Conservation (phyloP, 2,113 vertebrate species). For the Octodon degus region DNA sequence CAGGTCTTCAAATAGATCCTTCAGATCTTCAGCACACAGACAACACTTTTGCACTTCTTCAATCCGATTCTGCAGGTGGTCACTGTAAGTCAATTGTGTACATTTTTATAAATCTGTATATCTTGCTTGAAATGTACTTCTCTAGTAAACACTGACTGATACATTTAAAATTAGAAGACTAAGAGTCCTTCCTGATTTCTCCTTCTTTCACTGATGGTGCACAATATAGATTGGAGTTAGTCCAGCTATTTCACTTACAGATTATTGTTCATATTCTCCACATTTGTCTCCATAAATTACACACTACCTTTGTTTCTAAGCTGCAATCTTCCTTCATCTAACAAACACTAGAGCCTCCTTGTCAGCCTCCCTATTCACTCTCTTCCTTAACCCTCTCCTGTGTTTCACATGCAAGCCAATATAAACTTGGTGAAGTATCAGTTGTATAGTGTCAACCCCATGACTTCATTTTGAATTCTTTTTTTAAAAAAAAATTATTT, state of each 20-base stretch:
- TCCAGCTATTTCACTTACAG: not conserved
- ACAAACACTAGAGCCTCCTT: not conserved
- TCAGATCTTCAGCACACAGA: not conserved
- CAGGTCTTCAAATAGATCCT: not conserved
- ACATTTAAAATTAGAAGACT: constrained; percentile 33
- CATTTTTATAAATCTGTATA: not conserved
- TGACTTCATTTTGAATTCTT: not conserved
- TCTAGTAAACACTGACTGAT: not conserved
- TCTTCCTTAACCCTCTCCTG: not conserved
- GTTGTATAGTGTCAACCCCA: not conserved
- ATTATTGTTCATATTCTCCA: not conserved
- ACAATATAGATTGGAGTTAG: not conserved
- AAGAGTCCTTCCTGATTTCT: not conserved
- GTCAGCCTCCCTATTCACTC: not conserved
- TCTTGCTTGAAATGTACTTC: not conserved
- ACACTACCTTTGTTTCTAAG: not conserved
- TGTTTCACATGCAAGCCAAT: not conserved
- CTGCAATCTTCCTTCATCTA: not conserved
- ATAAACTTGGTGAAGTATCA: not conserved
- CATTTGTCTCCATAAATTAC: not conserved
- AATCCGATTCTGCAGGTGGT: not conserved
- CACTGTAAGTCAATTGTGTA: too few species aligned
- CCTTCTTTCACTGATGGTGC: not conserved
- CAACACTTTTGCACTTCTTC: not conserved
- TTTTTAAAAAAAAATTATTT: too few species aligned